Base-by-base conservation (phyloP, 2,797 vertebrate species). In the Eurystomus glaucurus region DNA sequence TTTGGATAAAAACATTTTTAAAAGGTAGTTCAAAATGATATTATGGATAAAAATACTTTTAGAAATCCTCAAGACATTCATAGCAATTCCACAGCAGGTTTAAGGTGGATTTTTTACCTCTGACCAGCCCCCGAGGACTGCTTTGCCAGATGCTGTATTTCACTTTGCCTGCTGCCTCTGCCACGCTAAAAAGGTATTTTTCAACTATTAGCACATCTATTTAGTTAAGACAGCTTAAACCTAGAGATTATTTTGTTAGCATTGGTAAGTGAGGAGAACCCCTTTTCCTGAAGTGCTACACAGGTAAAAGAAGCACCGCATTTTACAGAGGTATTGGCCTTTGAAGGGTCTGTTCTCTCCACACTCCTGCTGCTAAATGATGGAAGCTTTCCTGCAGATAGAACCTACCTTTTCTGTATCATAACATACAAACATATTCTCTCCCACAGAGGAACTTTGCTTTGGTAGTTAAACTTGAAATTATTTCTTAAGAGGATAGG, bases 351-450 rank as follows among this genome's bases (percentile, higher is more conserved):
- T 68, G 14, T 12, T 52, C 50, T 57, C 48, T 15, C 41, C 18
- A 15, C 35, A 22, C 35, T 85, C 23, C 50, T 33, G 13, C 14
- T 64, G 72, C 72, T 79, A 46, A n/a, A 20, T 1, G 8, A 75
- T 23, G 19, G 65, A 72, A 61, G 2, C 43, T 68, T 75, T 33
- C 74, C 69, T 23, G 41, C 41, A 9, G 2, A 14, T 23, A 10
- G 10, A 65, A 61, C 3, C 2, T 15, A 37, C 37, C 35, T n/a
- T 10, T 20, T 70, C 65, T 45, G 8, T 1, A 46, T 8, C 54
- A 11, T 10, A 66, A 70, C 2, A 70, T 0, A 51, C 11, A 66
- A 29, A 61, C 10, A 28, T 0, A 0, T 22, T 79, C 48, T 61
- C 20, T 31, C 33, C 39, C 45, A 74, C 4, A 41, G 31, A 72